A percentile compares a stretch with the other conserved stretches of the same genome.
Conservation (phyloP, 2,113 vertebrate species). For the Trogon surrucura region DNA sequence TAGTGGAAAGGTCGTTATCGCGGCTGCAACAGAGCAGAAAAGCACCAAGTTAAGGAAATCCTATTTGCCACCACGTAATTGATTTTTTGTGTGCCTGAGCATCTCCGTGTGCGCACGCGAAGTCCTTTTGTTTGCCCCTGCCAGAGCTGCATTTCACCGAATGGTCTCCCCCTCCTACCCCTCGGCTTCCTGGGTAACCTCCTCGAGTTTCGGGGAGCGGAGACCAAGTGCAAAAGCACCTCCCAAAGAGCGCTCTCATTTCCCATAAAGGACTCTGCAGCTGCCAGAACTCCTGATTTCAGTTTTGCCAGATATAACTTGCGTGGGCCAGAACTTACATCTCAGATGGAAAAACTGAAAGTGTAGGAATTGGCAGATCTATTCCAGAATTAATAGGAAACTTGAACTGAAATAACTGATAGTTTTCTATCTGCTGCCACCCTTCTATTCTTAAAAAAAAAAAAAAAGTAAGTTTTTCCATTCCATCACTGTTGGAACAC, state of each 20-base stretch:
- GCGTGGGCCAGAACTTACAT: slow-evolving; percentile 53
- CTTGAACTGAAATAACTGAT: slow-evolving; percentile 43
- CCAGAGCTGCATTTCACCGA: neutral
- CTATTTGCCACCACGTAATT: neutral
- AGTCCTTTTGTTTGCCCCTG: neutral
- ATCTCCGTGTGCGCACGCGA: neutral
- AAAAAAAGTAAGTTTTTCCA: neutral
- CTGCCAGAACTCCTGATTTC: slow-evolving; percentile 44
- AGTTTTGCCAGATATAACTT: slow-evolving; percentile 50
- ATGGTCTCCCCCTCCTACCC: neutral
- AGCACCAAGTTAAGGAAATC: slow-evolving; percentile 9
- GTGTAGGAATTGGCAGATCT: slow-evolving; percentile 31
- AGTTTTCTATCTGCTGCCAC: slow-evolving; percentile 46
- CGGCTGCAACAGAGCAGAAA: slow-evolving; percentile 81
- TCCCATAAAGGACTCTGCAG: slow-evolving; percentile 44
- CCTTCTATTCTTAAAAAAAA: neutral
- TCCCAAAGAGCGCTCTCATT: slow-evolving; percentile 12
- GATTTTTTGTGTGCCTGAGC: neutral
- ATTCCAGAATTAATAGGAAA: slow-evolving; percentile 26
- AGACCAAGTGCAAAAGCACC: neutral
- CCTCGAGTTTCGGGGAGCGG: neutral
- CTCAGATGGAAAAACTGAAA: slow-evolving; percentile 44
- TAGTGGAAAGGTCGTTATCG: slow-evolving; percentile 91
- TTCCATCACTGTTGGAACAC: neutral
- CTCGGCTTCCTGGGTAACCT: neutral